Evolutionary conservation across 2,113 vertebrate species (phyloP).

Genomic region (Actenoides lindsayi): DNA sequence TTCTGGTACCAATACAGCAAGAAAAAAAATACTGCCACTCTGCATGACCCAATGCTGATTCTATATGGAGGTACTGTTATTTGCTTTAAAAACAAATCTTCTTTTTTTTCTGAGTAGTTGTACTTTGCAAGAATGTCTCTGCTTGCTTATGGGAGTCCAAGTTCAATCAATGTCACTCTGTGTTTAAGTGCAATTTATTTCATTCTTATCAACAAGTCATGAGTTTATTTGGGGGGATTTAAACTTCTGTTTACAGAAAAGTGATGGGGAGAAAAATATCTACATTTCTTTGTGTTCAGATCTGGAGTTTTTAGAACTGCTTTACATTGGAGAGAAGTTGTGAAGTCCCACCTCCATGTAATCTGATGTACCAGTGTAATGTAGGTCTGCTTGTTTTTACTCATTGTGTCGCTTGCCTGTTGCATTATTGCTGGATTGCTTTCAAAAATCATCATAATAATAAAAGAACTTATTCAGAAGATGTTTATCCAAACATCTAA

Average conservation of each 20-base stretch:
- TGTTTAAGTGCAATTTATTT: background rate
- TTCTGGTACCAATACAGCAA: background rate
- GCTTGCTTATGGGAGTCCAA: background rate
- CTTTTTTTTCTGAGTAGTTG: background rate
- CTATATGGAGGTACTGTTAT: background rate
- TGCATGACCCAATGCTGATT: background rate
- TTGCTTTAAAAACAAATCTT: background rate
- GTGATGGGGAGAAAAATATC: background rate
- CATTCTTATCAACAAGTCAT: background rate
- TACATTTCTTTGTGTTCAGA: background rate
- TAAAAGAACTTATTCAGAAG: constrained; percentile 58
- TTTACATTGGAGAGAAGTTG: constrained; percentile 22
- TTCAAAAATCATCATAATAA: constrained; percentile 54
- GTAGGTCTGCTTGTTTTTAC: constrained; percentile 20
- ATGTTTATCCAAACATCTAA: constrained; percentile 69
- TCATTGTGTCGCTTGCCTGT: background rate
- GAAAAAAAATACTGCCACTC: background rate
- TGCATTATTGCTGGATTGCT: constrained; percentile 55
- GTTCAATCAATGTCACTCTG: background rate
- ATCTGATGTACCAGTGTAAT: constrained; percentile 43
- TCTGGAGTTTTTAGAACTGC: constrained; percentile 39
- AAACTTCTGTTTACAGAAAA: background rate
- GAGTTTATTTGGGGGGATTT: background rate
- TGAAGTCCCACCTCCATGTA: constrained; percentile 29
- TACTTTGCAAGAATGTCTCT: background rate